Conservation (phyloP, 1,140 invertebrate genomes). For the Nephila pilipes region DNA sequence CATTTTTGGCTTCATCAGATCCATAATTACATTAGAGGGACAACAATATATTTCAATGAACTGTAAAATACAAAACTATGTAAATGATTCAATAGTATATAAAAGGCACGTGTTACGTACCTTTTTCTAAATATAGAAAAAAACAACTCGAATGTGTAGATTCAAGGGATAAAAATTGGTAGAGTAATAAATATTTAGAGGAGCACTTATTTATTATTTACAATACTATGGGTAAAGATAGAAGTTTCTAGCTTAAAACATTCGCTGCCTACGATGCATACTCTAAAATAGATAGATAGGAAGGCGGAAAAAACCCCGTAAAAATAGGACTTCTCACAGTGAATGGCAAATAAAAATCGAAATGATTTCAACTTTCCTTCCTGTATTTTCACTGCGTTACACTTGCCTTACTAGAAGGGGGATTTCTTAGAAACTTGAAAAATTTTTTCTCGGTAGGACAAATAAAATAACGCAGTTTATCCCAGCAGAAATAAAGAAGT, state of each 20-base stretch:
- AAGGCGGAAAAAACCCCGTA: not conserved
- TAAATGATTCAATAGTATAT: no score
- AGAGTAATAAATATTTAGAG: not conserved
- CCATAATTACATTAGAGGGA: no score
- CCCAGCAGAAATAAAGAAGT: not conserved
- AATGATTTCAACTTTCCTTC: not conserved
- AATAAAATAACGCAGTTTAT: not conserved
- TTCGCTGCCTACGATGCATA: not conserved
- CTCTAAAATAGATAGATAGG: not conserved
- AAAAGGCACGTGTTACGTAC: not conserved
- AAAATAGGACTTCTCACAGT: not conserved
- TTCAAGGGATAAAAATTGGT: not conserved
- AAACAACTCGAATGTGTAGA: not conserved
- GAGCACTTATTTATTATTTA: not conserved
- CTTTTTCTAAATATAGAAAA: not conserved
- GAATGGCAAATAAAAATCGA: constrained; percentile 2
- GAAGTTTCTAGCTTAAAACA: not conserved
- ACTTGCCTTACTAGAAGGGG: no score
- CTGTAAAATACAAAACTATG: no score
- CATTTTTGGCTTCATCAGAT: no score
- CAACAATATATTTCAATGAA: no score
- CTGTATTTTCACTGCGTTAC: not conserved
- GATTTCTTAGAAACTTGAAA: no score
- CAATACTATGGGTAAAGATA: not conserved
- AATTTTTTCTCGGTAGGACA: not conserved